Conservation (phyloP, 2,113 vertebrate genomes). For the Tupaia tana region DNA sequence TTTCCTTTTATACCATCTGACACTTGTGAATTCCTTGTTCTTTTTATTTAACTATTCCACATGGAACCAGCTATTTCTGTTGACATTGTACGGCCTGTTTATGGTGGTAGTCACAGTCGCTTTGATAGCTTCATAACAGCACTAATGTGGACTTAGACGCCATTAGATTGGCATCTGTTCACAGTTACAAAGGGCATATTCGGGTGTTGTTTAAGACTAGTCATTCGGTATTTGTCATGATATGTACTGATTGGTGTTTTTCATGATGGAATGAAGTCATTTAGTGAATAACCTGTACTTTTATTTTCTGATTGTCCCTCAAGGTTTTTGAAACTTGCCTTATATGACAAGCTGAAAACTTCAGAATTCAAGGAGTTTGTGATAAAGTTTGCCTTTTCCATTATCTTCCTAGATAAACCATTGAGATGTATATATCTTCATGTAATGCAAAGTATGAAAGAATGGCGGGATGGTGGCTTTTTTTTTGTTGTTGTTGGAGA, state of each 20-base stretch:
- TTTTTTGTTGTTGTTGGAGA: not conserved
- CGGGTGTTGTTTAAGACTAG: conserved; percentile 28
- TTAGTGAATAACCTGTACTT: not conserved
- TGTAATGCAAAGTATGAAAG: not conserved
- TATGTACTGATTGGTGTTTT: conserved; percentile 1
- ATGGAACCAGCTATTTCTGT: conserved; percentile 47
- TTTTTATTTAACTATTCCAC: conserved; percentile 40
- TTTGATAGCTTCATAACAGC: conserved; percentile 26
- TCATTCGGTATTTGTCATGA: conserved; percentile 9
- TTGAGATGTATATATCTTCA: not conserved
- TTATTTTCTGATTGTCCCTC: not conserved
- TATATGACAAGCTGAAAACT: not conserved
- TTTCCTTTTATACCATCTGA: conserved; percentile 63
- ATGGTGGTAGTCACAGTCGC: not conserved
- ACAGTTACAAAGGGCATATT: conserved; percentile 57
- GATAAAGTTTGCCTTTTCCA: not conserved
- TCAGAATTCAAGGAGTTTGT: conserved; percentile 18
- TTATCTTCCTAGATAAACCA: not conserved
- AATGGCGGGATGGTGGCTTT: not conserved
- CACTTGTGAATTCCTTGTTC: not conserved
- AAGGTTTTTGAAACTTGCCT: conserved; percentile 22
- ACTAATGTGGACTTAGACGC: conserved; percentile 50
- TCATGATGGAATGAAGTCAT: not conserved
- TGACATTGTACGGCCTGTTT: conserved; percentile 55
- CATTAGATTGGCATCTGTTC: not conserved